Evolutionary conservation across 2,113 vertebrate genomes (phyloP), one percentile per base, ranked within the genome.

Genomic region (Malurus elegans): DNA sequence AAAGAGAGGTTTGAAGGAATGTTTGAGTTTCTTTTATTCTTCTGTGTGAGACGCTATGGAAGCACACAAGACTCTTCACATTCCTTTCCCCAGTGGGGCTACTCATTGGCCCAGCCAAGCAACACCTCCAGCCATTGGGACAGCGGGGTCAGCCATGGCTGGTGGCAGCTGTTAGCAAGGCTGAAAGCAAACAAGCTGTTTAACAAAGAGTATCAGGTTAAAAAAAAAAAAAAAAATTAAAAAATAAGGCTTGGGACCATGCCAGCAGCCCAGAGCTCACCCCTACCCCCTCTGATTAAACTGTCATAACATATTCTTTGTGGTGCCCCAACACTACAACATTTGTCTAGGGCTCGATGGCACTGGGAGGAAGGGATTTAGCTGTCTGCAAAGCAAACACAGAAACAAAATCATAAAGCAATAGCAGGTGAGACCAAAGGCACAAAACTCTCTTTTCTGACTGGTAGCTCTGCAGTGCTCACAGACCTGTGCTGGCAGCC

Each of bases 321-420:
- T 32, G 50, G n/a, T 48, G 54, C 58, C 24, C 51, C 8, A 12
- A 51, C 65, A 48, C 25, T n/a, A n/a, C 11, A 12, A 21, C 80
- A 65, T 92, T 95, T 93, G n/a, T 91, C 71, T 67, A 36, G 15
- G 40, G 47, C 56, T 94, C 64, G 65, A 40, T 56, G 65, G 36
- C 61, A 75, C 21, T 58, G 24, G 34, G 61, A 74, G 34, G 45
- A 89, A 93, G 91, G 65, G 65, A 92, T 90, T 95, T 92, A 81
- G 48, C 86, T 93, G 53, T 72, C 80, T 93, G 57, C 56, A 87
- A 95, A 95, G 75, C 36, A 95, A 94, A 70, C 44, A 86, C 4
- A 3, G 62, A 78, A 73, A 80, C 54, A 90, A 79, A 96, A 85
- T 60, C 48, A 70, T 29, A 69, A 61, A 83, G 56, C 28, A 79